Base-by-base conservation (phyloP, 2,888 invertebrate genomes). In the Eudasyphora cyanicolor region DNA sequence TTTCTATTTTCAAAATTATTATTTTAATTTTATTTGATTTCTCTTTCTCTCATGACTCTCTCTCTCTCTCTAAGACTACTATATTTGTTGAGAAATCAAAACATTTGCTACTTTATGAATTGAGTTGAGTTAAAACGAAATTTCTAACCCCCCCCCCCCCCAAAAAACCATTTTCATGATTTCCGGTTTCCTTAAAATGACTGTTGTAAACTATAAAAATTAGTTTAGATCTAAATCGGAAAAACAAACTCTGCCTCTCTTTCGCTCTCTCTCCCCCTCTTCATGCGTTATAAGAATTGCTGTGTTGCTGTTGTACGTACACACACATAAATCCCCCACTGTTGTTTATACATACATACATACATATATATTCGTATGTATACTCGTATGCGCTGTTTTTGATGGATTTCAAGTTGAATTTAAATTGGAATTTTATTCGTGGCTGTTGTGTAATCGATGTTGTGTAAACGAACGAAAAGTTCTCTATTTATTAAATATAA, bases 361-460 rank as follows among this genome's bases (percentile, higher is more conserved):
- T n/a, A n/a, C n/a, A n/a, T n/a, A n/a, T n/a, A n/a, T n/a, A n/a
- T n/a, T n/a, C n/a, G n/a, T n/a, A n/a, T n/a, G n/a, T n/a, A n/a
- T n/a, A n/a, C n/a, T n/a, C n/a, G n/a, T n/a, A n/a, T n/a, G n/a
- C n/a, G 29, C 27, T 75, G 74, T 67, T 79, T 27, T 71, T 76
- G 21, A 69, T 71, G 32, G 24, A 75, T 67, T 60, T 27, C 42
- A 38, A 70, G 45, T 76, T 78, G 21, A 45, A 19, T 14, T 62
- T 64, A 35, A 49, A 29, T 64, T 76, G 57, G 51, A 73, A 49
- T 80, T 76, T 24, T 27, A 60, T 19, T 76, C 42, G 12, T 45
- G 62, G 45, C 45, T 62, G 49, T 42, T 80, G 42, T 51, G 79
- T 86, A 82, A 86, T 87, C 86, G 86, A 87, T 89, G 88, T 89